These are phyloP conservation scores for Cactoblastis cactorum DNA, from an alignment of 2,888 invertebrate species.

Conservation along the genomic window DNA sequence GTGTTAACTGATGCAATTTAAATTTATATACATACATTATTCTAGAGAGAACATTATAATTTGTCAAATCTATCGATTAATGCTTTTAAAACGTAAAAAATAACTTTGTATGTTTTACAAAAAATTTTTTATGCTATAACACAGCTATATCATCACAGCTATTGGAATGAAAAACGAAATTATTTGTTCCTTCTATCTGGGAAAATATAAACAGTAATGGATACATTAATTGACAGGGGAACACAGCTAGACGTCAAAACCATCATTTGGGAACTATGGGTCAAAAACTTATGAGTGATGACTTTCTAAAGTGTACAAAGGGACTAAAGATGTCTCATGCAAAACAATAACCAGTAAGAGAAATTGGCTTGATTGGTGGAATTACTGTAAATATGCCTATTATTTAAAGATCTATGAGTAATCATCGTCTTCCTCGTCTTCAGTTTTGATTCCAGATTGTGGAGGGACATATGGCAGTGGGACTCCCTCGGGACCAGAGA, in stretches of 20 bases:
- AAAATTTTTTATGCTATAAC: too few species aligned
- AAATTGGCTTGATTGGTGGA: background rate
- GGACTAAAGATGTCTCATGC: background rate
- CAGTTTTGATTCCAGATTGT: constrained; percentile 49
- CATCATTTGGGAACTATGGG: too few species aligned
- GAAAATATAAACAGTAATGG: too few species aligned
- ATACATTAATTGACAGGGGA: too few species aligned
- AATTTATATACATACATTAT: background rate
- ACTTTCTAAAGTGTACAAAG: too few species aligned
- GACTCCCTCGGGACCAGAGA: constrained; percentile 53
- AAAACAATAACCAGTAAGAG: background rate
- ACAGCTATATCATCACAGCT: background rate
- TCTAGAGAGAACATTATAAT: background rate
- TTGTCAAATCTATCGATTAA: too few species aligned
- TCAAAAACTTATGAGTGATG: too few species aligned
- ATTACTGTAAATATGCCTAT: background rate
- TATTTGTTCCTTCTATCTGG: too few species aligned
- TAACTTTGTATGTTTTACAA: too few species aligned
- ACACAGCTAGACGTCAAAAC: background rate
- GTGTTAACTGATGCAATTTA: background rate
- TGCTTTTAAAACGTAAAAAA: background rate
- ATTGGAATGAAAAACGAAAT: background rate
- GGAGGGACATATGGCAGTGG: constrained; percentile 66
- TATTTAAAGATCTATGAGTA: constrained; percentile 60
- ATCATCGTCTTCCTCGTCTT: constrained; percentile 75